Percentiles rank a stretch among this genome's conserved stretches.
These are phyloP conservation scores for Zalophus californianus DNA, from an alignment of 2,797 vertebrate genomes.

Conservation along the genomic window DNA sequence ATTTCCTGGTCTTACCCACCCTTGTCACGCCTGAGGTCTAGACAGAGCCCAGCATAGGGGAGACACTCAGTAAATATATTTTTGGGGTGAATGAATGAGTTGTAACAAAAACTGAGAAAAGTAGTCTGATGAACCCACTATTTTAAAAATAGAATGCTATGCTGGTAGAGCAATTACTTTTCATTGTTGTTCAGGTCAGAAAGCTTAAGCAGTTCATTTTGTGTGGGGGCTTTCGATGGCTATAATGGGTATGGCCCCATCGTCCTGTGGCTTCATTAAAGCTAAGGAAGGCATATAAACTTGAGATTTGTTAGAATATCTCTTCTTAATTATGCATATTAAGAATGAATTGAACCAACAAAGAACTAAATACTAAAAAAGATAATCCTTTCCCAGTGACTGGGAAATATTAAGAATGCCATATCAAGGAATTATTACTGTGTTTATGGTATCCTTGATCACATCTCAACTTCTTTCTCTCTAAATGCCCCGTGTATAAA, in stretches of 20 bases:
- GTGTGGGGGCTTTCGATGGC: neutral
- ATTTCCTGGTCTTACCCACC: neutral
- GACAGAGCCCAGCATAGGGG: neutral
- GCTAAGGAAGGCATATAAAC: neutral
- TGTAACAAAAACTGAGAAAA: neutral
- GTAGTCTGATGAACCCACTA: neutral
- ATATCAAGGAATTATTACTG: neutral
- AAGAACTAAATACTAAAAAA: neutral
- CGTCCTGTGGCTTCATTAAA: constrained; percentile 28
- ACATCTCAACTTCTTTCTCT: neutral
- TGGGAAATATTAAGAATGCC: neutral
- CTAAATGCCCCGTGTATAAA: neutral
- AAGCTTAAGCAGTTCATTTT: neutral
- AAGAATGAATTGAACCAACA: neutral
- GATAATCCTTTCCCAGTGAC: neutral
- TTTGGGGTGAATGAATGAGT: neutral
- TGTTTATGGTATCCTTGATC: neutral
- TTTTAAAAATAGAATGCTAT: neutral
- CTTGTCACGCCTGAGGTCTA: neutral
- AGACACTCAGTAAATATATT: neutral
- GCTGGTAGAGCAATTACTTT: neutral
- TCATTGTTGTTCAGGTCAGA: neutral
- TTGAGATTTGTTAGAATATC: neutral
- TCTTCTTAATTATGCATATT: neutral
- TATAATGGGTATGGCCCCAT: neutral